Conservation (phyloP, 1,140 invertebrate genomes). For the Ips nitidus region DNA sequence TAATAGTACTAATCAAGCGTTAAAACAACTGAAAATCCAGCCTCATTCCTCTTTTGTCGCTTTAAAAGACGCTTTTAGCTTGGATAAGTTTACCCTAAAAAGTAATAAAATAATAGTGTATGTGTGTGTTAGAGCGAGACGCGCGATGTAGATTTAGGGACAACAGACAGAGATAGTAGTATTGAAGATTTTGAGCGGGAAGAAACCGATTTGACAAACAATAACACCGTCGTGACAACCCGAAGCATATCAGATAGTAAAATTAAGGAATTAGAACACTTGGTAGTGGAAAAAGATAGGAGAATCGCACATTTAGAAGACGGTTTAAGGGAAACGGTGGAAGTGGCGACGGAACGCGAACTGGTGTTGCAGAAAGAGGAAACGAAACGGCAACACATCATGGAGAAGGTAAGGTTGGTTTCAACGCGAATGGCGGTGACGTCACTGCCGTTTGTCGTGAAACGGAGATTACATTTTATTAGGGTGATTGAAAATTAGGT, state of each 20-base stretch:
- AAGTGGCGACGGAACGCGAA: constrained; percentile 66
- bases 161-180: constrained; percentile 30
- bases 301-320: constrained; percentile 79
- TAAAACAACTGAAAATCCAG: constrained; percentile 33
- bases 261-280: constrained; percentile 29
- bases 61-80: constrained; percentile 12
- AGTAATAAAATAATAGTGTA: constrained; percentile 12
- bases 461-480: no score
- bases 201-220: constrained; percentile 26
- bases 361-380: constrained; percentile 64
- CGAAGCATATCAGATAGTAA: constrained; percentile 24
- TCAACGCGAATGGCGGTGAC: no score
- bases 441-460: no score
- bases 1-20: neutral
- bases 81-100: constrained; percentile 3
- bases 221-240: constrained; percentile 22
- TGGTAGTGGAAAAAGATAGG: constrained; percentile 33
- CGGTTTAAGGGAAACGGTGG: constrained; percentile 68
- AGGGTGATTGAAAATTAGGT: constrained; percentile 58
- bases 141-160: constrained; percentile 22
- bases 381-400: constrained; percentile 59
- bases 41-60: constrained; percentile 43
- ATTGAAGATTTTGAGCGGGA: constrained; percentile 36
- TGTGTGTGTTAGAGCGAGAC: constrained; percentile 35
- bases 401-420: constrained; percentile 61